These are phyloP conservation scores for Garrulus glandarius DNA, from an alignment of 2,797 vertebrate species.

Conservation along the genomic window DNA sequence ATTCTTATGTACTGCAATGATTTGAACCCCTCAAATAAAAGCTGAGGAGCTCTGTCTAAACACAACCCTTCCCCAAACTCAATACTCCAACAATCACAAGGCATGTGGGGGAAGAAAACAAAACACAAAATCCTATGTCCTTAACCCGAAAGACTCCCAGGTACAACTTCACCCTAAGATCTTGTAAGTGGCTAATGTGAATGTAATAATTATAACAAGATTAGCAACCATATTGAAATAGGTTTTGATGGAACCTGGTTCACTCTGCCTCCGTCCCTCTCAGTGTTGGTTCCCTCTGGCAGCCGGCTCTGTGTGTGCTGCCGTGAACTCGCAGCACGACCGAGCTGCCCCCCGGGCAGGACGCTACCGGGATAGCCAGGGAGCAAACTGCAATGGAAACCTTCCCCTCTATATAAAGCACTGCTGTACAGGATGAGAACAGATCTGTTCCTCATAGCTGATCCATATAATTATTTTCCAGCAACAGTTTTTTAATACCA, in stretches of 20 bases:
- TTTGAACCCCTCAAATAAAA: not conserved
- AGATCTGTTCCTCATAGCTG: not conserved
- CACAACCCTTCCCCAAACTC: not conserved
- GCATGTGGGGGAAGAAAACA: not conserved
- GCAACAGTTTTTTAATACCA: not conserved
- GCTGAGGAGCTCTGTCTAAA: not conserved
- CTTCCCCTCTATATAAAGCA: not conserved
- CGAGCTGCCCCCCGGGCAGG: fast-evolving
- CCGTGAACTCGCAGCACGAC: fast-evolving
- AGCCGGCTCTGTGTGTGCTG: fast-evolving
- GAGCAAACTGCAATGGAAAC: not conserved
- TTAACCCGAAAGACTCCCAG: not conserved
- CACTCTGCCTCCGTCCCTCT: not conserved
- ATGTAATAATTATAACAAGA: not conserved
- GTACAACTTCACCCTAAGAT: not conserved
- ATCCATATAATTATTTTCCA: not conserved
- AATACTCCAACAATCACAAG: not conserved
- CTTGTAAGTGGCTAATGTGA: not conserved
- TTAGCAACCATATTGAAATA: not conserved
- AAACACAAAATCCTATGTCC: not conserved
- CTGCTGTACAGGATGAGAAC: not conserved
- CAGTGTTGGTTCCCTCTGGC: not conserved
- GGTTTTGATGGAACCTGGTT: not conserved
- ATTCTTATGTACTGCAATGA: not conserved
- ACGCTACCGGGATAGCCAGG: not conserved